Percentiles rank a stretch among this genome's conserved stretches.
These are phyloP conservation scores for Lycocerus yunnanus DNA, from an alignment of 2,888 invertebrate genomes.

Conservation along the genomic window DNA sequence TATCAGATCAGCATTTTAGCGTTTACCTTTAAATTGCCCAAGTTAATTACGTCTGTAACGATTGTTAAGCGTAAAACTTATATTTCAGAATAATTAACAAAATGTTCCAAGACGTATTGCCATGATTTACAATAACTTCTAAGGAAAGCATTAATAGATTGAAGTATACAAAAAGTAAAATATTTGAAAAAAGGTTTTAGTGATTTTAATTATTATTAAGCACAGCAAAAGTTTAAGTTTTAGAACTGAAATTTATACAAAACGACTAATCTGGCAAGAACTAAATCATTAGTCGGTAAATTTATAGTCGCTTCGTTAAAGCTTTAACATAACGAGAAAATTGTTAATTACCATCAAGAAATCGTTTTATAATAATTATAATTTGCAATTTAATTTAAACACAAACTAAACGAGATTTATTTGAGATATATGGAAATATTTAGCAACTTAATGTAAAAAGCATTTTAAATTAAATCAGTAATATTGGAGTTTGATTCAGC, in stretches of 20 bases:
- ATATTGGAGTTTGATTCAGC: not conserved
- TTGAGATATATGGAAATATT: not conserved
- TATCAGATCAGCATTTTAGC: not conserved
- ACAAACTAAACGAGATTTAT: not conserved
- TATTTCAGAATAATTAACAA: not conserved
- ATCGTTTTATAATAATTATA: not conserved
- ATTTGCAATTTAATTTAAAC: not conserved
- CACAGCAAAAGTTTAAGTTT: not conserved
- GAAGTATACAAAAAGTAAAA: not conserved
- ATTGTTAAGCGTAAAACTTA: not conserved
- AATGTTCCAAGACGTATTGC: not conserved
- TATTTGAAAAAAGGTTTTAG: not conserved
- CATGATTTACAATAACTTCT: not conserved
- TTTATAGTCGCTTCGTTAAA: not conserved
- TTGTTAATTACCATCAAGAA: not conserved
- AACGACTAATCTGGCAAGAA: not conserved
- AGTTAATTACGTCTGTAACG: not conserved
- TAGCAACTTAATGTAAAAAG: not conserved
- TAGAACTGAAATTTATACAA: not conserved
- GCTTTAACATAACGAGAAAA: not conserved
- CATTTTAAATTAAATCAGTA: not conserved
- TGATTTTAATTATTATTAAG: not conserved
- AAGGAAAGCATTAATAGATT: not conserved
- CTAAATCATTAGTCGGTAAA: not conserved
- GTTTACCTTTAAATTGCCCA: not conserved